A percentile compares a stretch with the other conserved stretches of the same genome.
These are phyloP conservation scores for Anthrax anthrax DNA, from an alignment of 2,888 invertebrate genomes.

Conservation along the genomic window DNA sequence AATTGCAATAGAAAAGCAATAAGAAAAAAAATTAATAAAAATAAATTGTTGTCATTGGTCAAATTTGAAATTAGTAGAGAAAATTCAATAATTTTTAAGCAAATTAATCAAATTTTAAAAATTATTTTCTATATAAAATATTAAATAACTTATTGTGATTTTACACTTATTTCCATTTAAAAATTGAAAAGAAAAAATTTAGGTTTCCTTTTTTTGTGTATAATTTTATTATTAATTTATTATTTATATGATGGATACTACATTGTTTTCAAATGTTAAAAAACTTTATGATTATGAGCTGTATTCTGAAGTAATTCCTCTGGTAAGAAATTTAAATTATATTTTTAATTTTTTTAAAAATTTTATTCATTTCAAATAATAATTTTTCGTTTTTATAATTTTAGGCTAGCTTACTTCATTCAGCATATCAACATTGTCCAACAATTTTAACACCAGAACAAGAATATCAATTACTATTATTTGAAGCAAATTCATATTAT, in stretches of 20 bases:
- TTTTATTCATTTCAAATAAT: slow-evolving; percentile 1
- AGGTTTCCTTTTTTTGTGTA: too few species aligned
- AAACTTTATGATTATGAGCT: slow-evolving; percentile 53
- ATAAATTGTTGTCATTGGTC: too few species aligned
- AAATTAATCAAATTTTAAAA: too few species aligned
- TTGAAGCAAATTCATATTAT: slow-evolving; percentile 56
- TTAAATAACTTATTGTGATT: too few species aligned
- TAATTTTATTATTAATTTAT: too few species aligned
- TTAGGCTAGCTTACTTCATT: slow-evolving; percentile 50
- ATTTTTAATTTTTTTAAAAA: neutral
- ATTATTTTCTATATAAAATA: too few species aligned
- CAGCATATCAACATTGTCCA: slow-evolving; percentile 48
- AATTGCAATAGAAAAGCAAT: too few species aligned
- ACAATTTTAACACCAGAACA: slow-evolving; percentile 35
- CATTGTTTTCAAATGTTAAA: slow-evolving; percentile 50
- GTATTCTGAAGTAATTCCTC: slow-evolving; percentile 52
- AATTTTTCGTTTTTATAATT: slow-evolving; percentile 17
- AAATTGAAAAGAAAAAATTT: too few species aligned
- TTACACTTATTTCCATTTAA: too few species aligned
- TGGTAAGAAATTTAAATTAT: slow-evolving; percentile 38
- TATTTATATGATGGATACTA: slow-evolving; percentile 42
- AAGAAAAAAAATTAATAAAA: too few species aligned
- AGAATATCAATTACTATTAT: slow-evolving; percentile 50
- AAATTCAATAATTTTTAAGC: too few species aligned
- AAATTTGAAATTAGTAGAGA: too few species aligned